A percentile compares a stretch with the other conserved stretches of the same genome.
Conservation (phyloP, 2,113 vertebrate species). For the Caloenas nicobarica region DNA sequence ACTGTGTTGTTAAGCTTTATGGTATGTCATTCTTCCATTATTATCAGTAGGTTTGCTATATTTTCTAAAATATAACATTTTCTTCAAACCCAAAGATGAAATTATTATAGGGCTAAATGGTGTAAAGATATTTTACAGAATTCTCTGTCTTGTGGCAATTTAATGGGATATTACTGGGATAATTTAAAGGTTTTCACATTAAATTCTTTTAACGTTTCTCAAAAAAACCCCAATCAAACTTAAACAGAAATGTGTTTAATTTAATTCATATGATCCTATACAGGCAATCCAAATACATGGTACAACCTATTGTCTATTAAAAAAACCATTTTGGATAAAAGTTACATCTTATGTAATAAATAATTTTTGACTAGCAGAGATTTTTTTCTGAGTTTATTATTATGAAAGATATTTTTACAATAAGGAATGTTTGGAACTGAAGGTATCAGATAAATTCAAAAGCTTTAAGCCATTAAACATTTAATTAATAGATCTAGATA, state of each 20-base stretch:
- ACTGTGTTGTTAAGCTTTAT: conserved; percentile 10
- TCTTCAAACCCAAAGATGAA: background rate
- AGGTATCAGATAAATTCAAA: background rate
- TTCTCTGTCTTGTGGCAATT: background rate
- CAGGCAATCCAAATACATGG: background rate
- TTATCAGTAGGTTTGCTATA: background rate
- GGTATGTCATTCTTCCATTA: conserved; percentile 10
- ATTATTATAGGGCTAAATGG: background rate
- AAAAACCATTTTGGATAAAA: background rate
- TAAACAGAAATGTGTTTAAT: background rate
- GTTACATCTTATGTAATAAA: background rate
- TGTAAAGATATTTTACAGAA: background rate
- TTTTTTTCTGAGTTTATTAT: background rate
- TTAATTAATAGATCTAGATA: conserved; percentile 55
- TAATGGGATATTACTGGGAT: background rate
- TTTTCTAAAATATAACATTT: background rate
- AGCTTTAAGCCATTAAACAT: background rate
- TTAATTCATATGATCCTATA: background rate
- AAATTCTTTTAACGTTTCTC: background rate
- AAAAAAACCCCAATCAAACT: background rate
- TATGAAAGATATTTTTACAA: background rate
- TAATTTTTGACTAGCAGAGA: background rate
- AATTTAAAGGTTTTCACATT: background rate
- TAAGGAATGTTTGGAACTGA: background rate
- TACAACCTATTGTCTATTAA: background rate